phyloP scores from a whole-genome alignment of 2,113 vertebrate species.

The Melanostigma gelatinosum region DNA sequence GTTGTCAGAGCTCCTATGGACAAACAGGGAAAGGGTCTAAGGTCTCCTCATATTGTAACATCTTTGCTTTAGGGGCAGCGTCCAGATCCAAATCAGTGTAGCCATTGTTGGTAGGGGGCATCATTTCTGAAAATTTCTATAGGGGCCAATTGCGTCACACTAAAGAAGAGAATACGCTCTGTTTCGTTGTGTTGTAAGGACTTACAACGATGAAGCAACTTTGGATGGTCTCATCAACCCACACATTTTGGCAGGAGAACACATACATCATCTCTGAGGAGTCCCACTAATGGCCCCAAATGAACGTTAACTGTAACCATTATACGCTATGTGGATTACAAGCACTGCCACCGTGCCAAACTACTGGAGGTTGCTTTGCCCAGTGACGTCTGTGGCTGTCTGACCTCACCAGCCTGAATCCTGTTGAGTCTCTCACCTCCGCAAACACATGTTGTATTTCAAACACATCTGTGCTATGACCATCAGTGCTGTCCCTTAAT shows the following conservation, averaged over 20 bases:
- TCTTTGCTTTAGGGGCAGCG: constrained; percentile 17
- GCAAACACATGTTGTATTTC: constrained; percentile 38
- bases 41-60: constrained; percentile 9
- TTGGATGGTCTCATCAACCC: constrained; percentile 26
- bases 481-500: constrained; percentile 31
- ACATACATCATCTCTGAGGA: constrained; percentile 49
- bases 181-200: constrained; percentile 19
- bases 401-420: constrained; percentile 29
- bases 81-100: constrained; percentile 39
- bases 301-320: constrained; percentile 58
- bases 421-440: constrained; percentile 19
- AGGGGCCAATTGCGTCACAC: constrained; percentile 17
- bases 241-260: constrained; percentile 54
- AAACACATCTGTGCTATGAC: constrained; percentile 35
- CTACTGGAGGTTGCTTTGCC: constrained; percentile 28
- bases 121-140: constrained; percentile 18
- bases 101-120: constrained; percentile 22
- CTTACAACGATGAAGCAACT: constrained; percentile 26
- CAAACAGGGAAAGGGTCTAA: constrained; percentile 32
- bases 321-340: constrained; percentile 54
- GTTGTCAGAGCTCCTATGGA: constrained; percentile 48
- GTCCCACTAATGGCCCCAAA: constrained; percentile 51
- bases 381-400: constrained; percentile 43
- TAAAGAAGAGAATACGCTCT: constrained; percentile 9
- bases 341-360: constrained; percentile 39